Percentiles rank a stretch among this genome's conserved stretches.
Conservation (phyloP, 2,888 invertebrate species). For the Epinotia demarniana region DNA sequence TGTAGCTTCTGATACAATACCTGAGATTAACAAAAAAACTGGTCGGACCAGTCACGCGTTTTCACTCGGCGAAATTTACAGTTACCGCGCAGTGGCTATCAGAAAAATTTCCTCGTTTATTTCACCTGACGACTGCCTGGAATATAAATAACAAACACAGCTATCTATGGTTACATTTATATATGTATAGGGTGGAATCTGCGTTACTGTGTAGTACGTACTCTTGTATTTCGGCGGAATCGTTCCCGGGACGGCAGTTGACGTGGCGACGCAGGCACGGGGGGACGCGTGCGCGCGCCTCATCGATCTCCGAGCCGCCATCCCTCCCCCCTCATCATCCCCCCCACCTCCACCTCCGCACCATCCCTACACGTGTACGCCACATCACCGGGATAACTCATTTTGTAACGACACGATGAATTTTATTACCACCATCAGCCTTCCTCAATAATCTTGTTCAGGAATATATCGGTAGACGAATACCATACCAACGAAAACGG, state of each 20-base stretch:
- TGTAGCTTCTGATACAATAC: conserved; percentile 30
- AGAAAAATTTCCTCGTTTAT: conserved; percentile 34
- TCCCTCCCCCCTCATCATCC: conserved; percentile 54
- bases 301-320: conserved; percentile 71
- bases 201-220: conserved; percentile 28
- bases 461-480: conserved; percentile 15
- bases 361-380: conserved; percentile 62
- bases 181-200: conserved; percentile 21
- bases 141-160: conserved; percentile 30
- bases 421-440: conserved; percentile 45
- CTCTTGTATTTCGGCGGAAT: conserved; percentile 46
- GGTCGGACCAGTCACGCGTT: conserved; percentile 23
- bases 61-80: conserved; percentile 28
- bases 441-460: conserved; percentile 18
- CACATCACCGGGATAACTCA: conserved; percentile 63
- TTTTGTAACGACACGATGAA: conserved; percentile 56
- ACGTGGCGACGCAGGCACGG: conserved; percentile 50
- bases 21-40: conserved; percentile 31
- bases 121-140: conserved; percentile 34
- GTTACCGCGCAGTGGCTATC: conserved; percentile 12
- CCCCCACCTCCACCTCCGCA: conserved; percentile 49
- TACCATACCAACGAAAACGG: conserved; percentile 46
- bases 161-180: conserved; percentile 17
- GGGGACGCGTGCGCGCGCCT: conserved; percentile 66
- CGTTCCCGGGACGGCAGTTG: conserved; percentile 60